Base-by-base conservation (phyloP, 2,113 vertebrate species). In the Phalacrocorax brasilianus region DNA sequence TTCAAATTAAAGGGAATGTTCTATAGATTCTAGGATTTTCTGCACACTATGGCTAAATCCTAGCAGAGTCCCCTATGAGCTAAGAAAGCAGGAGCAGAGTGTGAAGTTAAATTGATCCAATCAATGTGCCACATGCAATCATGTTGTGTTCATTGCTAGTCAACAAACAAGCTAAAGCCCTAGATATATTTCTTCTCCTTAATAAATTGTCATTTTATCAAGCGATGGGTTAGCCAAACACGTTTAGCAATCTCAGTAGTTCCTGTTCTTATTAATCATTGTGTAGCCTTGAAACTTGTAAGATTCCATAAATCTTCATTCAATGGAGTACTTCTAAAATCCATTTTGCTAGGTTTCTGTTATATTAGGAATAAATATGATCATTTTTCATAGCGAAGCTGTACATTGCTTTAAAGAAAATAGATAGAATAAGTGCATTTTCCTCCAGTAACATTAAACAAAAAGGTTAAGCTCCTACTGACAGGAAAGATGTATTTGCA, bases 1-100 rank as follows among this genome's bases (percentile, higher is more conserved):
- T 98, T 98, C 98, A 98, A 98, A 98, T 98, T 98, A 98, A 97
- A 98, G 97, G 97, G 97, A 97, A 96, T 30, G 80, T 88, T 97
- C 96, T 98, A 98, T 98, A 98, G 98, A 98, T 98, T 98, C 95
- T 97, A 93, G 98, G 98, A 98, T 98, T 98, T 98, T 97, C 97
- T 97, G 86, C 96, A 97, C 95, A 94, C 97, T 97, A 66, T 85
- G 92, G 61, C 91, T 98, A 98, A 98, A 98, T 98, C 98, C 97
- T 98, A 96, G 59, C 44, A 70, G 73, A 96, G 91, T 97, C 98
- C 98, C 98, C 93, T 67, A 97, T 96, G 98, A 97, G 96, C 89
- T 40, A 89, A 94, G 96, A 97, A 97, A 98, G 91, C 93, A 95
- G 89, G 85, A 97, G 90, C 93, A 95, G 94, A 97, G 94, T 96